Conservation (phyloP, 2,113 vertebrate genomes). For the Poecilia latipinna region DNA sequence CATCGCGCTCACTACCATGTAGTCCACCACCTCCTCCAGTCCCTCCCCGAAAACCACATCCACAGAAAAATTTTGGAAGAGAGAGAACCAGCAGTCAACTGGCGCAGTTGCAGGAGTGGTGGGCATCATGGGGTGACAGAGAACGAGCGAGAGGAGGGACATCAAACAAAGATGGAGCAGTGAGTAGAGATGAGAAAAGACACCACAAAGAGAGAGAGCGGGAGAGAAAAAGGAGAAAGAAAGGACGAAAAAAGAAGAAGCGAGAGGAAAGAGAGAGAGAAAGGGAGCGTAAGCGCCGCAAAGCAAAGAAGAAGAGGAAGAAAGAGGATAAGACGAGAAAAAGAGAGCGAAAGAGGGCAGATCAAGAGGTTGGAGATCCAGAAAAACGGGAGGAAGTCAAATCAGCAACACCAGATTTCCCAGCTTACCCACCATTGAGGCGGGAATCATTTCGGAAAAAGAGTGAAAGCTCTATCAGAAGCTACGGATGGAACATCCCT, state of each 20-base stretch:
- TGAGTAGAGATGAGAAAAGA: conserved; percentile 70
- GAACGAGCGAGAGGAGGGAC: conserved; percentile 57
- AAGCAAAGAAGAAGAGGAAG: conserved; percentile 81
- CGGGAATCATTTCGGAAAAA: conserved; percentile 79
- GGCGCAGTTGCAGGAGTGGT: conserved; percentile 83
- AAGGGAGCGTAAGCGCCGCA: conserved; percentile 78
- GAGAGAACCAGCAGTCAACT: conserved; percentile 76
- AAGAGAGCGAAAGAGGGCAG: conserved; percentile 73
- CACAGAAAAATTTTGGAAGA: conserved; percentile 62
- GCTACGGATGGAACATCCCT: conserved; percentile 79
- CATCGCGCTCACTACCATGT: conserved; percentile 78
- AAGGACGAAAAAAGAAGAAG: conserved; percentile 80
- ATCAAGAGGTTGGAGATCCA: conserved; percentile 68
- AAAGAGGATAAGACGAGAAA: conserved; percentile 75
- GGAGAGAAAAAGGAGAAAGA: conserved; percentile 80
- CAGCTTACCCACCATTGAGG: conserved; percentile 71
- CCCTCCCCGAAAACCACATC: conserved; percentile 80
- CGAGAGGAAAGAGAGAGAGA: conserved; percentile 78
- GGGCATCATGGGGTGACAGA: conserved; percentile 81
- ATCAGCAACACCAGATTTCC: conserved; percentile 71
- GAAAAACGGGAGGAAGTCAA: conserved; percentile 77
- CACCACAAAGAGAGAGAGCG: conserved; percentile 79
- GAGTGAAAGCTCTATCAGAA: conserved; percentile 76
- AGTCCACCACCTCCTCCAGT: conserved; percentile 82
- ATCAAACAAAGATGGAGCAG: conserved; percentile 15